Evolutionary conservation across 2,888 invertebrate species (phyloP).

Genomic region (Pemphredon lugubris): DNA sequence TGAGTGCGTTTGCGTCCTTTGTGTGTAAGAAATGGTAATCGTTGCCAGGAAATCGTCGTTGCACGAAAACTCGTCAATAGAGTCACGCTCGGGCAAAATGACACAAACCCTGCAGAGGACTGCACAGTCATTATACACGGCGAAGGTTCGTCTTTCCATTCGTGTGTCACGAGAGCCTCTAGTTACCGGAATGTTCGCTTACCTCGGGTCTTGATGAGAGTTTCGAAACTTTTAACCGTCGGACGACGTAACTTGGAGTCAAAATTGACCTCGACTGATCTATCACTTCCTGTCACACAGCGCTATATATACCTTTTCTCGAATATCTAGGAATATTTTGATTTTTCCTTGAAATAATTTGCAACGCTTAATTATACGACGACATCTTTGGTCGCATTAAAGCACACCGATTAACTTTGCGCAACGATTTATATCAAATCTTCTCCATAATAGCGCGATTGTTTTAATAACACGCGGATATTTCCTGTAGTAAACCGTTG

Average conservation of each 20-base stretch:
- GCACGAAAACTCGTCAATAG: conserved; percentile 62
- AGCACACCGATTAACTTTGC: no score
- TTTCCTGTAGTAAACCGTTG: conserved; percentile 21
- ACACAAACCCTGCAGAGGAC: conserved; percentile 54
- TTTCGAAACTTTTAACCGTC: conserved; percentile 18
- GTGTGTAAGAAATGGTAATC: conserved; percentile 38
- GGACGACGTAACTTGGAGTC: no score
- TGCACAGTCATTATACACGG: conserved; percentile 34
- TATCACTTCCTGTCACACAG: no score
- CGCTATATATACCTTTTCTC: no score
- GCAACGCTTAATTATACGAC: no score
- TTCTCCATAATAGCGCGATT: no score
- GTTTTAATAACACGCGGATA: neutral
- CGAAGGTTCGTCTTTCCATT: conserved; percentile 8
- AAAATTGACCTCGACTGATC: no score
- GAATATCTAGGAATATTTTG: no score
- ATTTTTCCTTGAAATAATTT: no score
- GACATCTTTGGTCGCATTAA: no score
- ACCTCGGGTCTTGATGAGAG: conserved; percentile 16
- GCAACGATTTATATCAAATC: no score
- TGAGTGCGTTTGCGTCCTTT: conserved; percentile 10
- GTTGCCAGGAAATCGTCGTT: conserved; percentile 54
- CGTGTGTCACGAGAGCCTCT: conserved; percentile 4
- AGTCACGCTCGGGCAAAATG: conserved; percentile 58
- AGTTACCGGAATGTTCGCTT: conserved; percentile 33